phyloP scores from a whole-genome alignment of 2,888 invertebrate genomes.

The Ceramica pisi region DNA sequence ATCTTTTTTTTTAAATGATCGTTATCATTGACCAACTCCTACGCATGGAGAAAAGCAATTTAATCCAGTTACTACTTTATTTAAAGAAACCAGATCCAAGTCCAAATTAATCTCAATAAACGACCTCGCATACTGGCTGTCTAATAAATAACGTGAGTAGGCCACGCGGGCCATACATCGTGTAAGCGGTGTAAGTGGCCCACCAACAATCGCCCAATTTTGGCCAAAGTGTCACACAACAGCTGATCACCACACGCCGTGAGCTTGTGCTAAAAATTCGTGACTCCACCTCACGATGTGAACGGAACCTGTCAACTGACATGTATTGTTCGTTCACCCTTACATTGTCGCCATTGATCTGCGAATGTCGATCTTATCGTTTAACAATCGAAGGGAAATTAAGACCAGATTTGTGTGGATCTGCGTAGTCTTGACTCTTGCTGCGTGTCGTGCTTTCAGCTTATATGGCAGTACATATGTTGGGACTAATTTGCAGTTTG shows the following conservation, averaged over 20 bases:
- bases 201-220: conserved; percentile 59
- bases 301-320: conserved; percentile 64
- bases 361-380: conserved; percentile 60
- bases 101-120: conserved; percentile 54
- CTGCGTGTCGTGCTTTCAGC: conserved; percentile 41
- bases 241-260: conserved; percentile 57
- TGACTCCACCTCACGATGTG: conserved; percentile 78
- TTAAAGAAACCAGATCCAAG: conserved; percentile 32
- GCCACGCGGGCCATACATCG: conserved; percentile 54
- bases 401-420: conserved; percentile 51
- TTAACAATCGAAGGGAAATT: conserved; percentile 46
- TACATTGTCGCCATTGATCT: conserved; percentile 54
- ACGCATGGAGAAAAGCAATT: conserved; percentile 19
- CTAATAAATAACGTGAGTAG: conserved; percentile 60
- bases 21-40: not conserved
- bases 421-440: conserved; percentile 21
- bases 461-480: conserved; percentile 60
- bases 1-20: not conserved
- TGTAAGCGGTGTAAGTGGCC: conserved; percentile 61
- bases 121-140: conserved; percentile 19
- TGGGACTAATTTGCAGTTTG: conserved; percentile 54
- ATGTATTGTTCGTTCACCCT: conserved; percentile 63
- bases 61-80: conserved; percentile 29
- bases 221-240: conserved; percentile 57
- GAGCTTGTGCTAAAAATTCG: conserved; percentile 71